A percentile compares a stretch with the other conserved stretches of the same genome.
Conservation (phyloP, 2,113 vertebrate genomes). For the Leucosticte australis region DNA sequence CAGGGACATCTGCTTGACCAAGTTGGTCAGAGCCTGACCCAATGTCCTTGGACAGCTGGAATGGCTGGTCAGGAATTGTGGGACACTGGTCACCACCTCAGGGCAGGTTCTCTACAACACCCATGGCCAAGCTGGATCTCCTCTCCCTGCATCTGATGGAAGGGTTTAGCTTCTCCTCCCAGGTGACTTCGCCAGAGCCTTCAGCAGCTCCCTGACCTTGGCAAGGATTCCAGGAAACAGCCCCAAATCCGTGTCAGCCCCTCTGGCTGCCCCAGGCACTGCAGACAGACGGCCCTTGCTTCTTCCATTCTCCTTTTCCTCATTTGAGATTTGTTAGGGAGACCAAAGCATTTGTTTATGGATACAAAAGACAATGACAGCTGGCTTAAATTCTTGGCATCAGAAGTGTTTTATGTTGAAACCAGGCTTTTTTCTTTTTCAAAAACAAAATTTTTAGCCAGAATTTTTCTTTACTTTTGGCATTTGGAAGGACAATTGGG, state of each 20-base stretch:
- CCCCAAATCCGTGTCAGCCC: rapidly evolving
- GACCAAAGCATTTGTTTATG: constrained; percentile 51
- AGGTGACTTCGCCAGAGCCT: not conserved
- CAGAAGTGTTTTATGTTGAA: constrained; percentile 18
- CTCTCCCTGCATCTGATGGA: not conserved
- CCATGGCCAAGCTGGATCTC: not conserved
- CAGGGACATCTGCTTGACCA: not conserved
- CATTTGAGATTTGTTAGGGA: constrained; percentile 7
- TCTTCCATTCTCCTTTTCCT: not conserved
- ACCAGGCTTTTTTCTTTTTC: not conserved
- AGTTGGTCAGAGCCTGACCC: not conserved
- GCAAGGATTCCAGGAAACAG: not conserved
- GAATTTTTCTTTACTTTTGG: not conserved
- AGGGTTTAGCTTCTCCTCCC: not conserved
- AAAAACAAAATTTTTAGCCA: not conserved
- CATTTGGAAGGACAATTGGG: not conserved
- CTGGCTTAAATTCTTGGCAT: constrained; percentile 43
- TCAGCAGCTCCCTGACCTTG: rapidly evolving
- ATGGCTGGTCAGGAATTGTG: not conserved
- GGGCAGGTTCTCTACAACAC: not conserved
- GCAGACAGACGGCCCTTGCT: not conserved
- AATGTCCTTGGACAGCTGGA: not conserved
- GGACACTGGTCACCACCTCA: not conserved
- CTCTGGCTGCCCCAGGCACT: not conserved
- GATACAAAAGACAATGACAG: constrained; percentile 52